A percentile compares a stretch with the other conserved stretches of the same genome.
Evolutionary conservation across 2,113 vertebrate species (phyloP).

Genomic region (Indri indri): DNA sequence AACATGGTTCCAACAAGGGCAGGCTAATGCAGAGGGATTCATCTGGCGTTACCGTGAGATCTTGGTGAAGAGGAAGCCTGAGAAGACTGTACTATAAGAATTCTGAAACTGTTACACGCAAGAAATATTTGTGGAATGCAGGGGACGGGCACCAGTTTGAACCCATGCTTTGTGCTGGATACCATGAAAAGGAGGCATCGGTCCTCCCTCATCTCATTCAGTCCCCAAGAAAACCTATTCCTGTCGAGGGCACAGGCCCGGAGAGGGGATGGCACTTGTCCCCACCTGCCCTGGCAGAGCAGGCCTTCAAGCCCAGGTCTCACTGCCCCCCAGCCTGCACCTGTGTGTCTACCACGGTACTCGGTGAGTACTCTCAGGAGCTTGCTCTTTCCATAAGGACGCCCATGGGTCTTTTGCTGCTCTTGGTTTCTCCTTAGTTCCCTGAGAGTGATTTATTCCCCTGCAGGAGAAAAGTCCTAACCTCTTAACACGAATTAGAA

Average conservation of each 20-base stretch:
- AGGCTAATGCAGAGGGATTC: no score
- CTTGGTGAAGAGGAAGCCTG: background rate
- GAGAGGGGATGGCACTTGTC: background rate
- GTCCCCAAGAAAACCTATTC: background rate
- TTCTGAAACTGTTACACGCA: background rate
- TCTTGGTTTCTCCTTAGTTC: background rate
- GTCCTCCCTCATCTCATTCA: background rate
- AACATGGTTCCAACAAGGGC: background rate
- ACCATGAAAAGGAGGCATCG: background rate
- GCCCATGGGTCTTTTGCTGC: background rate
- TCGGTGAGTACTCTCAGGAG: rapidly evolving
- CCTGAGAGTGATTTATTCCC: background rate
- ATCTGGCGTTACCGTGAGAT: background rate
- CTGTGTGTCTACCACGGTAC: rapidly evolving
- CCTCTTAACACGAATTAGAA: background rate
- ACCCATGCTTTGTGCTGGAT: no score
- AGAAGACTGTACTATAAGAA: background rate
- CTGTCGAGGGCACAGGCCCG: background rate
- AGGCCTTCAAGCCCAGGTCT: no score
- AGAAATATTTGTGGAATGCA: background rate
- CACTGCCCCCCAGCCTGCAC: no score
- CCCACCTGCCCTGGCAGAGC: no score
- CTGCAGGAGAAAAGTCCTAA: background rate
- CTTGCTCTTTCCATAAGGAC: background rate
- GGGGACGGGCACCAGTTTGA: background rate